Conservation (phyloP, 2,797 vertebrate species). For the Crenichthys baileyi region DNA sequence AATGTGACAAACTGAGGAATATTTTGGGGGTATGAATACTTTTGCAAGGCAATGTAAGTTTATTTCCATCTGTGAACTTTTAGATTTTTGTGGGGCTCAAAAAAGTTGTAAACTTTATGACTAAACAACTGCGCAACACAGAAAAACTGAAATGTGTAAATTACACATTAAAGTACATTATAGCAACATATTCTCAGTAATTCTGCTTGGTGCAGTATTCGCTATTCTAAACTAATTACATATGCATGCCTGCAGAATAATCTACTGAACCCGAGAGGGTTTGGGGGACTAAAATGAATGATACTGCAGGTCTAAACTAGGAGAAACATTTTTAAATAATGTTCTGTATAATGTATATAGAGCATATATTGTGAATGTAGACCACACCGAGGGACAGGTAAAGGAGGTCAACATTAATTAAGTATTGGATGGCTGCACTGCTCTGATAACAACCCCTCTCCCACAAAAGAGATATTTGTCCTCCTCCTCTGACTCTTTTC, state of each 20-base stretch:
- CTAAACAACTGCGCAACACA: not conserved
- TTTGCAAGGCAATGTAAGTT: not conserved
- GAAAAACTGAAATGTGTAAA: not conserved
- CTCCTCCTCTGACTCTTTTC: constrained; percentile 46
- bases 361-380: constrained; percentile 17
- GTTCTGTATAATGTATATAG: not conserved
- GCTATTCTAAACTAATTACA: not conserved
- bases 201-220: not conserved
- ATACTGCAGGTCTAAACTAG: not conserved
- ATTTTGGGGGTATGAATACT: too few relatives aligned
- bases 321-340: not conserved
- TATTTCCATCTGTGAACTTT: not conserved
- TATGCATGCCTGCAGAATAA: not conserved
- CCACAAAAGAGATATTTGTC: constrained; percentile 53
- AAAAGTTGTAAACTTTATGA: not conserved
- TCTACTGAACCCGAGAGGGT: not conserved
- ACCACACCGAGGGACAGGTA: constrained; percentile 15
- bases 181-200: not conserved
- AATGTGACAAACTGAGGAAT: too few relatives aligned
- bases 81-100: not conserved
- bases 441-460: constrained; percentile 67
- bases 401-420: constrained; percentile 39
- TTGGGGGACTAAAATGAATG: not conserved
- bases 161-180: too few relatives aligned
- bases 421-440: constrained; percentile 63